These are phyloP conservation scores for Glaucidium brasilianum DNA, from an alignment of 2,113 vertebrate genomes.

Conservation along the genomic window DNA sequence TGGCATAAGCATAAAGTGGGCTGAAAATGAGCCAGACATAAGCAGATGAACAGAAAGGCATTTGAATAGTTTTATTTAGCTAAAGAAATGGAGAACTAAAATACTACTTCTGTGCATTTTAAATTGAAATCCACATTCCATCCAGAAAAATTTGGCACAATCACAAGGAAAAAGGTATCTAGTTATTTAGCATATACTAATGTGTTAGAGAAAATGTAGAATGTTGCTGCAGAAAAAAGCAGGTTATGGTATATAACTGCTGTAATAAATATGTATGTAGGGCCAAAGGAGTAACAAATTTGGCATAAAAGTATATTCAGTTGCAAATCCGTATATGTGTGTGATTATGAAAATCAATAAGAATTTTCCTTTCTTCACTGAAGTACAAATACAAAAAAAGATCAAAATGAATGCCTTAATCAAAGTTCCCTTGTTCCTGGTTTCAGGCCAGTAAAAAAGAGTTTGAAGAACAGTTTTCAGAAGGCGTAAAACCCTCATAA, in stretches of 20 bases:
- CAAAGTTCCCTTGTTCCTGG: background rate
- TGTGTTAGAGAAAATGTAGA: background rate
- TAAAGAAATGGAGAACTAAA: background rate
- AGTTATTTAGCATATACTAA: background rate
- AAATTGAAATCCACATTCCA: background rate
- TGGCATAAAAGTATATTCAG: background rate
- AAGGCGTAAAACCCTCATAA: background rate
- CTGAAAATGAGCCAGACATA: background rate
- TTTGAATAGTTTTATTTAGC: background rate
- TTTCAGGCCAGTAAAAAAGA: slow-evolving; percentile 1
- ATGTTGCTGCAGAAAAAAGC: background rate
- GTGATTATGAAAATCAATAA: background rate
- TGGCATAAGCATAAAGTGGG: background rate
- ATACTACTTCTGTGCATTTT: background rate
- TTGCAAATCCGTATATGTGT: background rate
- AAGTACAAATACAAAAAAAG: background rate
- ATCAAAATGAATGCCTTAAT: slow-evolving; percentile 23
- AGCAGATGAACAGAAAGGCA: background rate
- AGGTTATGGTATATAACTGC: background rate
- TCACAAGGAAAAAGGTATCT: background rate
- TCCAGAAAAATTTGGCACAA: background rate
- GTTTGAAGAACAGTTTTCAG: slow-evolving; percentile 34
- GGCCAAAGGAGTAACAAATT: background rate
- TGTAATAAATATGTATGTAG: background rate
- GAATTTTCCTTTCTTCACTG: background rate